Percentiles rank a stretch among this genome's conserved stretches.
Evolutionary conservation across 1,140 invertebrate species (phyloP).

Genomic region (Pseudomyrmex cubaensis): DNA sequence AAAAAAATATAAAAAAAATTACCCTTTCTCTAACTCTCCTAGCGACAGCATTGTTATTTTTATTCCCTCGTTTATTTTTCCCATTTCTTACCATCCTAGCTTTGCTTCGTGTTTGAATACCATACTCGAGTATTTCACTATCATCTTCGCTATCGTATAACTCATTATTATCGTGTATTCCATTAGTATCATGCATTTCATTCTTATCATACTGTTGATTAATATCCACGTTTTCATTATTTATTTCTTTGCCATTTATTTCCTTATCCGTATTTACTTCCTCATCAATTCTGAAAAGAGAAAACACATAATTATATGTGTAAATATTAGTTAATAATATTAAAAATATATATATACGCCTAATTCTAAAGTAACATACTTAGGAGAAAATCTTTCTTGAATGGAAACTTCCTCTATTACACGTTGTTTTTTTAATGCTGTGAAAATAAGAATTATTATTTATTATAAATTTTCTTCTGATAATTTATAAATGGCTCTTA

Average conservation of each 20-base stretch:
- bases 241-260: neutral
- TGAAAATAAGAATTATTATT: conserved; percentile 25
- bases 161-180: neutral
- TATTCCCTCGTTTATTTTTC: neutral
- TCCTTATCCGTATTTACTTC: neutral
- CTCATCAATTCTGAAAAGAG: conserved; percentile 39
- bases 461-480: neutral
- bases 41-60: neutral
- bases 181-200: neutral
- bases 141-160: neutral
- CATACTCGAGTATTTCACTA: neutral
- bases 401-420: neutral
- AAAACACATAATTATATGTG: conserved; percentile 1
- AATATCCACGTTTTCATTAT: neutral
- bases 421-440: conserved; percentile 36
- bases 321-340: neutral
- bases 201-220: too few species aligned
- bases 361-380: neutral
- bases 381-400: neutral
- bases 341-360: too few species aligned
- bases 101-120: conserved; percentile 51
- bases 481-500: neutral
- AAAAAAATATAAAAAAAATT: conserved; percentile 13
- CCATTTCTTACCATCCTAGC: conserved; percentile 6
- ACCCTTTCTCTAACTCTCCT: conserved; percentile 3